Base-by-base conservation (phyloP, 2,888 invertebrate genomes). In the Liopterus haemorrhoidalis region DNA sequence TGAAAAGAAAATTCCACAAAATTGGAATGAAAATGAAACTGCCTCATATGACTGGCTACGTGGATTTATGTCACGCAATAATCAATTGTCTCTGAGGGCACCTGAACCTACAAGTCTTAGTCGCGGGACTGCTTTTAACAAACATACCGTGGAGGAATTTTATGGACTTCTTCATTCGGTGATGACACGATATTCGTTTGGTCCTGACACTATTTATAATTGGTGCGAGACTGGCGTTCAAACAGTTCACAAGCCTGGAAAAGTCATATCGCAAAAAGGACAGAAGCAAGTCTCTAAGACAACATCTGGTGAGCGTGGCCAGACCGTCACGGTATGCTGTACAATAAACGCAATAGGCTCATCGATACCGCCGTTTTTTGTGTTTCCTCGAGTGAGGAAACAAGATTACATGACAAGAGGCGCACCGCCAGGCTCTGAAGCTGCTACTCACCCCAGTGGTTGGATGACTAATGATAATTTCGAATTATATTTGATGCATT, bases 221-320 rank as follows among this genome's bases (percentile, higher is more conserved):
- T 28, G 60, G 19, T 63, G 65, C 52, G 63, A 67, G 54, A 63
- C 59, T 31, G 62, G 59, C 2, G 41, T 62, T 8, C 62, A 61
- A 14, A 68, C 63, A 1, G 64, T 67, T 0, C 60, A 62, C 18
- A 56, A 56, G 41, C 59, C 64, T 6, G 49, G 52, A 9, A 60
- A 59, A 52, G 52, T 67, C 20, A 33, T 67, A 38, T 61, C 63
- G 3, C 19, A 40, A 16, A 64, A 56, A 52, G 64, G 65, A n/a
- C 27, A 46, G 4, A 66, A 64, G 37, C 64, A 64, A 49, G 59
- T 67, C 11, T 60, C 59, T 6, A 54, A 57, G 38, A 42, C 62
- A 8, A 64, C 64, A 22, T 63, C 62, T 16, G 65, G 58, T 8
- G 65, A 68, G 57, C 56, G 64, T 36, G 64, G 65, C n/a, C 49